Percentiles rank a stretch among this genome's conserved stretches.
These are phyloP conservation scores for Strix uralensis DNA, from an alignment of 2,113 vertebrate species.

Conservation along the genomic window DNA sequence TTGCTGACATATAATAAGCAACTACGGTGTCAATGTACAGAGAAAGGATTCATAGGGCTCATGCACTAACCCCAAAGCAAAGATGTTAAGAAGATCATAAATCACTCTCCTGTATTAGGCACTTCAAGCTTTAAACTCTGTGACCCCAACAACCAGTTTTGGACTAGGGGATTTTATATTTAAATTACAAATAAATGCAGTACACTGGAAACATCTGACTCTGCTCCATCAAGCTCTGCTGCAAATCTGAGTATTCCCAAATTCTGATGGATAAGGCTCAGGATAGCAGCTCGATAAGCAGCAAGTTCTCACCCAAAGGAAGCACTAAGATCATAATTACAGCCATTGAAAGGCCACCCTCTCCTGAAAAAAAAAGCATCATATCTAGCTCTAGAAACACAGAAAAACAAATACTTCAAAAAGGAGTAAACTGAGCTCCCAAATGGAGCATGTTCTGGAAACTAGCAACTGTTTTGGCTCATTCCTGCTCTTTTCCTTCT, in stretches of 20 bases:
- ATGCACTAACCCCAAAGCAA: too few relatives aligned
- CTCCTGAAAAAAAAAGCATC: not conserved
- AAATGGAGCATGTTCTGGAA: not conserved
- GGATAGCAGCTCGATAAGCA: not conserved
- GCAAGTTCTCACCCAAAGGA: not conserved
- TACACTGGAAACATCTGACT: not conserved
- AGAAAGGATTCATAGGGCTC: not conserved
- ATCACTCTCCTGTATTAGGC: not conserved
- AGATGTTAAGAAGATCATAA: not conserved
- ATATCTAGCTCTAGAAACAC: not conserved
- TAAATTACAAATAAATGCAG: not conserved
- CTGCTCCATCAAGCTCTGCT: not conserved
- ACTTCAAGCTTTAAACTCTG: not conserved
- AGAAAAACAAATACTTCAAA: not conserved
- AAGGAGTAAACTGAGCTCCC: not conserved
- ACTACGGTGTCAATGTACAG: not conserved
- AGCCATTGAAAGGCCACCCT: not conserved
- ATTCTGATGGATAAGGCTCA: not conserved
- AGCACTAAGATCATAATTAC: not conserved
- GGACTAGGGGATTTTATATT: not conserved
- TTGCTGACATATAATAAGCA: not conserved
- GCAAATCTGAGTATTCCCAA: not conserved
- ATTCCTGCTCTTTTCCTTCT: not conserved
- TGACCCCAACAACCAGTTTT: not conserved
- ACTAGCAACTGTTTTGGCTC: not conserved